Percentiles rank a stretch among this genome's conserved stretches.
Evolutionary conservation across 2,888 invertebrate species (phyloP).

Genomic region (Trachelus iudaicus): DNA sequence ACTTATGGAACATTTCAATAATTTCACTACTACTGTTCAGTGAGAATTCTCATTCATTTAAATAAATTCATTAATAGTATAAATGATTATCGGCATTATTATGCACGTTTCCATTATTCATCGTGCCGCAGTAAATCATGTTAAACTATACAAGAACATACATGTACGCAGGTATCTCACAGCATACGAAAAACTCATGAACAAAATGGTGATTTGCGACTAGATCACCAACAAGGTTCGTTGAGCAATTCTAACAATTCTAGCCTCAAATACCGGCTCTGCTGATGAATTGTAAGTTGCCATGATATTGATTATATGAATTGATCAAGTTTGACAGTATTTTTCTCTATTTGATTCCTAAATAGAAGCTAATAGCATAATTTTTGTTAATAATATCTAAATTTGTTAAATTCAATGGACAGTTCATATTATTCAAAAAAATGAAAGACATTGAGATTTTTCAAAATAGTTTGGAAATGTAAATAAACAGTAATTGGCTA

Average conservation of each 20-base stretch:
- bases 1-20: constrained; percentile 11
- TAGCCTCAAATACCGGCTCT: no score
- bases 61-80: not conserved
- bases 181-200: no score
- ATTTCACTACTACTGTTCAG: not conserved
- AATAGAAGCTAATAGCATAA: not conserved
- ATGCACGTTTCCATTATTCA: not conserved
- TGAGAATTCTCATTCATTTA: not conserved
- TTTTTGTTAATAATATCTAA: not conserved
- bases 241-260: no score
- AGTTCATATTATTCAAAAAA: not conserved
- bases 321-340: not conserved
- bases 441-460: not conserved
- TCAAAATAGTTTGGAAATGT: not conserved
- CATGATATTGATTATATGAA: not conserved
- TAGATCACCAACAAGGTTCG: no score
- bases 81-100: not conserved
- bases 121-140: not conserved
- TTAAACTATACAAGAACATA: no score
- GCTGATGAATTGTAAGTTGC: not conserved
- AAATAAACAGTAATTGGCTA: not conserved
- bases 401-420: not conserved
- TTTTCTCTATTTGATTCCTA: not conserved
- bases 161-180: no score
- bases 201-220: no score